Conservation (phyloP, 2,888 invertebrate species). For the Ditula angustiorana region DNA sequence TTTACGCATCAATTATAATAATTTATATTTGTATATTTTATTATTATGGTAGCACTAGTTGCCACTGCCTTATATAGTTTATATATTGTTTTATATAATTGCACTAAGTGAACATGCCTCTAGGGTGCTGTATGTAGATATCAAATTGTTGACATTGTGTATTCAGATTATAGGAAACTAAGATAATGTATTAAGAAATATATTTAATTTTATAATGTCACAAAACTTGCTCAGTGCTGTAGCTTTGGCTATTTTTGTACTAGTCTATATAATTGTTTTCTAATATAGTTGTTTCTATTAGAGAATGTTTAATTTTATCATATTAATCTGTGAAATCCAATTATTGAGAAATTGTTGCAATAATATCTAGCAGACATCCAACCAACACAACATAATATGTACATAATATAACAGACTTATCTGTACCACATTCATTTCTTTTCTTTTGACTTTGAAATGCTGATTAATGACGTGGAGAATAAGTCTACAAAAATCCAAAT, state of each 20-base stretch:
- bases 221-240: constrained; percentile 80
- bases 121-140: constrained; percentile 38
- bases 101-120: constrained; percentile 64
- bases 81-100: constrained; percentile 27
- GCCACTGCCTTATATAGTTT: constrained; percentile 36
- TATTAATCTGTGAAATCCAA: not conserved
- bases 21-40: constrained; percentile 37
- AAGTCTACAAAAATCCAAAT: too few relatives aligned
- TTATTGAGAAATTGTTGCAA: too few relatives aligned
- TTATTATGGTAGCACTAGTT: constrained; percentile 51
- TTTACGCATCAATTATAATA: constrained; percentile 76
- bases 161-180: constrained; percentile 43
- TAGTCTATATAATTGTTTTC: constrained; percentile 77
- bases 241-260: constrained; percentile 83
- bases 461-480: too few relatives aligned
- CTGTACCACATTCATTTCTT: too few relatives aligned
- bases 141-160: constrained; percentile 33
- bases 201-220: constrained; percentile 62
- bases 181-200: constrained; percentile 43
- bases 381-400: too few relatives aligned
- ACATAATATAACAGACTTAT: too few relatives aligned
- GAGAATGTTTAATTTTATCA: constrained; percentile 15
- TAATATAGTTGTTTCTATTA: constrained; percentile 73
- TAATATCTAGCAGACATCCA: too few relatives aligned
- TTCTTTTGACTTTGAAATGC: too few relatives aligned